These are phyloP conservation scores for Andrena trimmerana DNA, from an alignment of 2,888 invertebrate species.

Conservation along the genomic window DNA sequence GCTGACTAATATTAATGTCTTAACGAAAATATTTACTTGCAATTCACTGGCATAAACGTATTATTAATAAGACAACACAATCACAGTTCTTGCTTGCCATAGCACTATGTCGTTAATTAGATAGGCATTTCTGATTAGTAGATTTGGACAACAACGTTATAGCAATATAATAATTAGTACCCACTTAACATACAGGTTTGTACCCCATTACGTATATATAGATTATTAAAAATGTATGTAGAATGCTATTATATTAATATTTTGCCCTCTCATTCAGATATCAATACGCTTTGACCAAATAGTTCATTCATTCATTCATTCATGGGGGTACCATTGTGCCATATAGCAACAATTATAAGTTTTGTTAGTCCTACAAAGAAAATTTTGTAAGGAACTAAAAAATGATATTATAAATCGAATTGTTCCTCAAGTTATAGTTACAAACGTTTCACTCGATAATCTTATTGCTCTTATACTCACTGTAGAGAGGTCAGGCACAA, in stretches of 20 bases:
- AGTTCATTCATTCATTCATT: constrained; percentile 76
- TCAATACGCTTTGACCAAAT: constrained; percentile 78
- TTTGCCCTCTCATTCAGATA: constrained; percentile 84
- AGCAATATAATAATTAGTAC: constrained; percentile 74
- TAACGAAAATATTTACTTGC: constrained; percentile 52
- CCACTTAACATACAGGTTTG: constrained; percentile 74
- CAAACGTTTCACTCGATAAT: constrained; percentile 84
- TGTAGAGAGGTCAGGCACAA: constrained; percentile 86
- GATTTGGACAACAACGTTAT: constrained; percentile 58
- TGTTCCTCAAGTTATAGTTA: constrained; percentile 80
- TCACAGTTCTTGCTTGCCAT: constrained; percentile 65
- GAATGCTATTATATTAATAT: constrained; percentile 84
- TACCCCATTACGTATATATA: constrained; percentile 69
- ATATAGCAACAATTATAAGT: constrained; percentile 73
- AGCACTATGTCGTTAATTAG: constrained; percentile 68
- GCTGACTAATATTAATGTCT: constrained; percentile 67
- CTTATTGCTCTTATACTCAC: constrained; percentile 85
- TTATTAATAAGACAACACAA: constrained; percentile 65
- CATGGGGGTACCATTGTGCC: constrained; percentile 74
- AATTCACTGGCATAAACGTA: constrained; percentile 49
- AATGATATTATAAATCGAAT: constrained; percentile 70
- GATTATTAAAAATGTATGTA: constrained; percentile 67
- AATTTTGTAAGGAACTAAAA: constrained; percentile 74
- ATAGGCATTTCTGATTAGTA: constrained; percentile 69
- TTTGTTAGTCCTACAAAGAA: constrained; percentile 83